Base-by-base conservation (phyloP, 2,113 vertebrate genomes). In the Pelobates fuscus region DNA sequence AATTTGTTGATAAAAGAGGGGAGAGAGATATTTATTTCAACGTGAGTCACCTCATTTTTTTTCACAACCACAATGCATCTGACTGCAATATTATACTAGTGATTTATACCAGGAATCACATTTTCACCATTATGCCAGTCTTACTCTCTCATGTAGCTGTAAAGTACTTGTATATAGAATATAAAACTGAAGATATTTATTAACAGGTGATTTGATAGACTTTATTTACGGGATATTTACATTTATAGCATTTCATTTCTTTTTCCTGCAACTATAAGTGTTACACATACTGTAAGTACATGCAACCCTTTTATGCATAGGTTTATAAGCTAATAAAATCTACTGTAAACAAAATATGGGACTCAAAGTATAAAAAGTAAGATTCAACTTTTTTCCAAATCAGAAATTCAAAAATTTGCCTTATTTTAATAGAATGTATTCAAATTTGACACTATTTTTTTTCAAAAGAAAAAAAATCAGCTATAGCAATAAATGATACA, bases 161-260 rank as follows among this genome's bases (percentile, higher is more conserved):
- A 90, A 85, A 94, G 86, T 89, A 88, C 85, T 88, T 96, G 95
- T 97, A 96, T 86, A 95, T 94, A 94, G 89, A 88, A 91, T 88
- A 82, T 85, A 93, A 89, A 94, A 89, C 86, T 84, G 81, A 88
- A 91, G 86, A 84, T 98, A 97, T 98, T 98, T 97, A 97, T 97
- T 97, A 84, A 93, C 89, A 86, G 78, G 86, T 82, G 84, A 90
- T 80, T 85, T 81, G 81, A 84, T 88, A 88, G 87, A 81, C 89
- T 87, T 88, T 87, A 83, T 86, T 83, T 86, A 79, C 82, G 84
- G 81, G 87, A 79, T 83, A 87, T 77, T 84, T 85, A 86, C 78
- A 3, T 69, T 70, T 78, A 68, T 82, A 87, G 77, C 84, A 82
- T 72, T 81, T 55, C 79, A 44, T 78, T 70, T 82, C 72, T 84